These are phyloP conservation scores for Cyanocitta stelleri DNA, from an alignment of 2,113 vertebrate genomes.

Conservation along the genomic window DNA sequence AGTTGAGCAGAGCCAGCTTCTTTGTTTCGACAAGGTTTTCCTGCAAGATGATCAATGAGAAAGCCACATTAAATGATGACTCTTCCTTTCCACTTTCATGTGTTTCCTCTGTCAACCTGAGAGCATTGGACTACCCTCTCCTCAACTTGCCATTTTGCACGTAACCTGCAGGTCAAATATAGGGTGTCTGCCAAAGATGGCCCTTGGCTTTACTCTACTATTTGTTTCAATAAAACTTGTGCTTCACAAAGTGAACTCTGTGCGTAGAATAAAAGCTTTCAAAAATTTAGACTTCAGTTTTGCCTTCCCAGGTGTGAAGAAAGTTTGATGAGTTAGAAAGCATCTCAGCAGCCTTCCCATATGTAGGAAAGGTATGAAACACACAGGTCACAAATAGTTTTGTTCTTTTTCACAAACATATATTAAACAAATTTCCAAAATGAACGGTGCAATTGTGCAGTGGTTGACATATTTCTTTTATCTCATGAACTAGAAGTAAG, in stretches of 20 bases:
- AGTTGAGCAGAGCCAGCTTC: background rate
- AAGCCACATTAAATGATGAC: background rate
- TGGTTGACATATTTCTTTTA: background rate
- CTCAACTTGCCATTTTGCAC: background rate
- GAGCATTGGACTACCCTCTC: background rate
- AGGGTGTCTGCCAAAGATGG: background rate
- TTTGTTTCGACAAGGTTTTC: background rate
- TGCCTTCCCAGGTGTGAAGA: constrained; percentile 15
- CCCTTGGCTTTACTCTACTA: background rate
- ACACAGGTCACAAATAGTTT: background rate
- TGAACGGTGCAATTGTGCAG: background rate
- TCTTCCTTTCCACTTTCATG: background rate
- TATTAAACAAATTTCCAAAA: constrained; percentile 37
- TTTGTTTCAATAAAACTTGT: background rate
- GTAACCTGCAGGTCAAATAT: background rate
- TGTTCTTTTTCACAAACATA: constrained; percentile 17
- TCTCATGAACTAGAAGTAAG: background rate
- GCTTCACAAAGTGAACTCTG: background rate
- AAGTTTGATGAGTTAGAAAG: constrained; percentile 25
- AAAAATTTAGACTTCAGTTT: constrained; percentile 39
- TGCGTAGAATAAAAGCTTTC: background rate
- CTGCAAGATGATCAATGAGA: background rate
- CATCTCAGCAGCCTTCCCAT: background rate
- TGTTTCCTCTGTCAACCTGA: background rate
- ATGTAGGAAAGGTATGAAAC: background rate